These are phyloP conservation scores for Dendrocincla fuliginosa DNA, from an alignment of 2,797 vertebrate genomes.

Conservation along the genomic window DNA sequence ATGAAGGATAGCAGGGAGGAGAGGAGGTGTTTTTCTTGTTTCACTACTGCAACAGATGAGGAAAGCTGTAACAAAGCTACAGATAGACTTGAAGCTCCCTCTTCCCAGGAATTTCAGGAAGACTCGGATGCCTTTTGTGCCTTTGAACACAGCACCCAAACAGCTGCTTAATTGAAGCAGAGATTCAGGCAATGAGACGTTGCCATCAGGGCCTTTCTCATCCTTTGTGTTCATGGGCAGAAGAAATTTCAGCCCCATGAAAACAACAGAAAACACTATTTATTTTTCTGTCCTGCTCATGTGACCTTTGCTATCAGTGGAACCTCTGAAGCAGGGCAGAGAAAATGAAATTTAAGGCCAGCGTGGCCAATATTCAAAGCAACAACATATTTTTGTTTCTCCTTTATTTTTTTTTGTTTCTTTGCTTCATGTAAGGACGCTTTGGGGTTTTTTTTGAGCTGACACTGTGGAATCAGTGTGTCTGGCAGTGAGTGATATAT, in stretches of 20 bases:
- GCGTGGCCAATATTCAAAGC: not conserved
- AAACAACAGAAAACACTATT: not conserved
- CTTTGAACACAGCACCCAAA: not conserved
- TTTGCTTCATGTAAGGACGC: not conserved
- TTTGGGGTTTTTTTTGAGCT: not conserved
- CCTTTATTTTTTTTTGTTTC: not conserved
- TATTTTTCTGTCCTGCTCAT: not conserved
- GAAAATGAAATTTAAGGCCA: not conserved
- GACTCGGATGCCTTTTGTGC: not conserved
- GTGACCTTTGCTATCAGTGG: not conserved
- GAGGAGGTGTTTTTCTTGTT: not conserved
- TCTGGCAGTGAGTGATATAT: not conserved
- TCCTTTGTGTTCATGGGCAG: not conserved
- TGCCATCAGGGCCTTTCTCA: not conserved
- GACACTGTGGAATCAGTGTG: not conserved
- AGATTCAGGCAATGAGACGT: not conserved
- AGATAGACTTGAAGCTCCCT: not conserved
- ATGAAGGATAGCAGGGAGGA: not conserved
- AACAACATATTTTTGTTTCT: not conserved
- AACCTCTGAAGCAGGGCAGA: not conserved
- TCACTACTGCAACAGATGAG: not conserved
- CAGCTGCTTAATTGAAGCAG: not conserved
- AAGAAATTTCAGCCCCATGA: not conserved
- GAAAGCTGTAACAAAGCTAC: not conserved
- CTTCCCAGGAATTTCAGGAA: not conserved